Evolutionary conservation across 1,140 invertebrate genomes (phyloP).

Genomic region (Triops cancriformis): DNA sequence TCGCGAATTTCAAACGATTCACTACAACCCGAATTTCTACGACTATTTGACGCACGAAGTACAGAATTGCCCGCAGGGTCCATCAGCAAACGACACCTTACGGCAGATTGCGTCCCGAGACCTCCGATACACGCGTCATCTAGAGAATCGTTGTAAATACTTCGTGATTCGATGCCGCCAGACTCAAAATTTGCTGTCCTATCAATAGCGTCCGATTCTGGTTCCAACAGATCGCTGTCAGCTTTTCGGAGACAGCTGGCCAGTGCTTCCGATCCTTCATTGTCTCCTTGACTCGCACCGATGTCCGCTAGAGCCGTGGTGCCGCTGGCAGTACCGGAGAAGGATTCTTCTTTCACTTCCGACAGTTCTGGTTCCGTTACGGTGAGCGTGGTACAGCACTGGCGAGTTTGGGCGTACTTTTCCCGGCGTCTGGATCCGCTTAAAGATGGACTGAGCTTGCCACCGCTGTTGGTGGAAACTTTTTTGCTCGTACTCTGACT

Average conservation of each 20-base stretch:
- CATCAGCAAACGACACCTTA: neutral
- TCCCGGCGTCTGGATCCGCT: conserved; percentile 11
- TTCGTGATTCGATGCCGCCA: neutral
- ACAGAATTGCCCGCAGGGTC: neutral
- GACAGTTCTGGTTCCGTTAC: conserved; percentile 24
- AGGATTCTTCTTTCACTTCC: conserved; percentile 20
- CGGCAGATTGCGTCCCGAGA: neutral
- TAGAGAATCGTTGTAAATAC: neutral
- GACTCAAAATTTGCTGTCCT: neutral
- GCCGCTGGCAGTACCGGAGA: neutral
- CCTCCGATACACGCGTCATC: neutral
- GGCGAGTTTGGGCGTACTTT: conserved; percentile 23
- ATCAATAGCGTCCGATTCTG: neutral
- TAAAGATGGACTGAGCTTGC: neutral
- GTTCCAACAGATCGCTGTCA: neutral
- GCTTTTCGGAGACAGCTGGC: neutral
- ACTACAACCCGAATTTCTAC: neutral
- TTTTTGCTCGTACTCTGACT: conserved; percentile 22
- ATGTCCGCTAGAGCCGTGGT: neutral
- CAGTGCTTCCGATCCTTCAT: neutral
- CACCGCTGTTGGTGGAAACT: too few relatives aligned
- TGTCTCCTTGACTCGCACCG: neutral
- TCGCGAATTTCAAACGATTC: neutral
- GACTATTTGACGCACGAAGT: neutral
- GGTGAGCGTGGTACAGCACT: neutral